Evolutionary conservation across 2,888 invertebrate genomes (phyloP), one percentile per base, ranked within the genome.

Genomic region (Drosophila cognata): DNA sequence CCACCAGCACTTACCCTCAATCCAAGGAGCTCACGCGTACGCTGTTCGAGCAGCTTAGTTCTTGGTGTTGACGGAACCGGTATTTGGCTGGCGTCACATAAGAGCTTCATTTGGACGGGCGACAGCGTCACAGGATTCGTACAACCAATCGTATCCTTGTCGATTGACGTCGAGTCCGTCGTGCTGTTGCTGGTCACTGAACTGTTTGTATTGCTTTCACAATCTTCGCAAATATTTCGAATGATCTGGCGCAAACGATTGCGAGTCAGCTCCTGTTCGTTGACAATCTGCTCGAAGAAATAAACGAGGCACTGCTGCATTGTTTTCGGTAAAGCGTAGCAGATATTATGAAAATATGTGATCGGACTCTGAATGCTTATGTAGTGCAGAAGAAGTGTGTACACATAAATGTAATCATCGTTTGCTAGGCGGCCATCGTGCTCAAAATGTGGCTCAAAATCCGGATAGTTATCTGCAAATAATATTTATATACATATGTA

Each of bases 321-420:
- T 4, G 25, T 36, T 28, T 88, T 87, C 1, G 90, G 76, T 5
- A 93, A 77, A n/a, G 74, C 79, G 46, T 91, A 80, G 63, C 93
- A 93, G 10, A 91, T 86, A 58, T 81, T 82, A 60, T 93, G 93
- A 50, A 92, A 92, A 57, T 80, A 79, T 36, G 79, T 77, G 29
- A 88, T 84, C 0, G 92, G 89, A 64, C 74, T 71, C 72, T 88
- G 89, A 0, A 93, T 91, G 63, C 93, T 93, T 6, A 90, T 88
- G 71, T 91, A 93, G 70, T 93, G 93, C 61, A 93, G 73, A 0
- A 93, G 70, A 6, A 93, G 65, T 0, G 93, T 92, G 68, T 92
- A 93, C 1, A 91, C 84, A 63, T 91, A 93, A 6, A 93, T 59
- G 61, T 92, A 92, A 58, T 93, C 93, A 0, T 77, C 62, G 0